Conservation (phyloP, 2,113 vertebrate species). For the Ellobius talpinus region DNA sequence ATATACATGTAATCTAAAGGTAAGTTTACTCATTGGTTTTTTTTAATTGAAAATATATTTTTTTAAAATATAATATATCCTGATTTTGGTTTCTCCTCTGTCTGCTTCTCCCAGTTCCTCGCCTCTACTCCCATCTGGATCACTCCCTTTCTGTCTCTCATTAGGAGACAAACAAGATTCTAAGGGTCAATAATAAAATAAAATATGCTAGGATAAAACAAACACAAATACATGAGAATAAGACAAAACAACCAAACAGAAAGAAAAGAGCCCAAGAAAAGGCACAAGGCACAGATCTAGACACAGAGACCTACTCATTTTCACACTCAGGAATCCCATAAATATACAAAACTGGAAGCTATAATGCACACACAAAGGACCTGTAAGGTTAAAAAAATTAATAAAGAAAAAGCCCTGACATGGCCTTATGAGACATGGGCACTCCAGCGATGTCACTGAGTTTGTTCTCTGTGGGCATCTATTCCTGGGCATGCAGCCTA, state of each 20-base stretch:
- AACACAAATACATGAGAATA: not conserved
- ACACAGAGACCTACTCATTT: not conserved
- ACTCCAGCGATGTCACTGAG: not conserved
- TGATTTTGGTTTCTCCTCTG: not conserved
- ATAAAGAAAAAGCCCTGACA: not conserved
- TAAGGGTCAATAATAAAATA: not conserved
- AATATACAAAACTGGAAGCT: not conserved
- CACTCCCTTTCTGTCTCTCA: not conserved
- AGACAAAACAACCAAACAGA: not conserved
- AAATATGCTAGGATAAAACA: not conserved
- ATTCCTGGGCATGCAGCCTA: not conserved
- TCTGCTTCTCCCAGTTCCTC: not conserved
- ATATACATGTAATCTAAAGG: not conserved
- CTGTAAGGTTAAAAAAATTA: not conserved
- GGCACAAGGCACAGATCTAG: not conserved
- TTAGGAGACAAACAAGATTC: not conserved
- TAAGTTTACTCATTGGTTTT: not conserved
- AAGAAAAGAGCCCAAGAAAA: not conserved
- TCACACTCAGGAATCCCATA: not conserved
- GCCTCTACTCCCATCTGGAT: not conserved
- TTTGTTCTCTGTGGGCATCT: not conserved
- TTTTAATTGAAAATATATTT: not conserved
- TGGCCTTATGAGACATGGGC: not conserved
- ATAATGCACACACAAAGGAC: not conserved
- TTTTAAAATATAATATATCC: not conserved